A percentile compares a stretch with the other conserved stretches of the same genome.
phyloP scores from a whole-genome alignment of 1,140 invertebrate species.

The Cherax quadricarinatus region DNA sequence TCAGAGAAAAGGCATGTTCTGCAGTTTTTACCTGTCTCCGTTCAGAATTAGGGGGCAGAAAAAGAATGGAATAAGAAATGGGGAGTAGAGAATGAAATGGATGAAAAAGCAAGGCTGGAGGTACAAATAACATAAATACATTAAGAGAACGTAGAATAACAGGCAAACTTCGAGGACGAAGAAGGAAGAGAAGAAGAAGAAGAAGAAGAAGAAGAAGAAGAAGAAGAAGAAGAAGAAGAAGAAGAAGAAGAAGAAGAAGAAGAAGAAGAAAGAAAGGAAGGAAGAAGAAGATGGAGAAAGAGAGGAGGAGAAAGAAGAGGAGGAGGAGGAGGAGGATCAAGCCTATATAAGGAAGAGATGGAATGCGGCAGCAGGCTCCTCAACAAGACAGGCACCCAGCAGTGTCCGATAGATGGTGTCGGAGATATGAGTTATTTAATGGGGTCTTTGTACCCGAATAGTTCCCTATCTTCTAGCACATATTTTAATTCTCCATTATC shows the following conservation, averaged over 20 bases:
- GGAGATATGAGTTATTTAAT: conserved; percentile 51
- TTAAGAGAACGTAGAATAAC: neutral
- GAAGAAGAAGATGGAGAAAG: neutral
- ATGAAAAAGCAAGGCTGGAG: neutral
- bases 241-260: too few species aligned
- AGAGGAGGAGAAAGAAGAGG: too few species aligned
- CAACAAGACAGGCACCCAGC: neutral
- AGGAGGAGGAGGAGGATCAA: neutral
- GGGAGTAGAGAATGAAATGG: neutral
- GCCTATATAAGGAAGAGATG: neutral
- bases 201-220: neutral
- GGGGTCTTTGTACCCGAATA: conserved; percentile 49
- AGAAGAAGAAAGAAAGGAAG: neutral
- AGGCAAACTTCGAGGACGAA: too few species aligned
- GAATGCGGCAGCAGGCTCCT: neutral
- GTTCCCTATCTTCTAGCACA: conserved; percentile 38
- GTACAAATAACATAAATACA: neutral
- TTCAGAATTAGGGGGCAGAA: too few species aligned
- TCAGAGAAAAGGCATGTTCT: too few species aligned
- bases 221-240: too few species aligned
- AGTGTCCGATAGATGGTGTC: conserved; percentile 30
- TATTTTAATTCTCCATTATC: conserved; percentile 57
- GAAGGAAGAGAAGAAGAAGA: neutral
- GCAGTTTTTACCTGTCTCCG: too few species aligned
- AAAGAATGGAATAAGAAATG: too few species aligned